These are phyloP conservation scores for Oncorhynchus mykiss DNA, from an alignment of 2,113 vertebrate species.

Conservation along the genomic window DNA sequence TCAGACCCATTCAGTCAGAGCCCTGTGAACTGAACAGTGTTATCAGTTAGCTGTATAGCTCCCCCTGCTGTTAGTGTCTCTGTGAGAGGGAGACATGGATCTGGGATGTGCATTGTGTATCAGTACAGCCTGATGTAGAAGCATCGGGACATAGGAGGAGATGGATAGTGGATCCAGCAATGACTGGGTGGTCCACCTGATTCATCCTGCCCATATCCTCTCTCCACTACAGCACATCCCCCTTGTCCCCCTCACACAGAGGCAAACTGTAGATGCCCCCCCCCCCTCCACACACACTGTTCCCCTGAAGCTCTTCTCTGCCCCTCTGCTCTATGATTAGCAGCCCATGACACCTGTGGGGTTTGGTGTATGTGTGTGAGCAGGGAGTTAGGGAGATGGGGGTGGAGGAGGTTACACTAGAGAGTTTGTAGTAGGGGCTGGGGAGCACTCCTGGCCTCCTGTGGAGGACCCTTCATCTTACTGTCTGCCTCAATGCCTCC, in stretches of 20 bases:
- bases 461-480: conserved; percentile 5
- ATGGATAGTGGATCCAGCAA: background rate
- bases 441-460: conserved; percentile 6
- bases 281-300: background rate
- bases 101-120: too few species aligned
- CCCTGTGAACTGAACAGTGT: background rate
- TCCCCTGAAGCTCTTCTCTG: background rate
- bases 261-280: background rate
- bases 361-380: conserved; percentile 3
- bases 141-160: too few species aligned
- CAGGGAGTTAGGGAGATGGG: background rate
- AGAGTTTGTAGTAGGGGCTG: conserved; percentile 1
- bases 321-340: conserved; percentile 32
- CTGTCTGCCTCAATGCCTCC: background rate
- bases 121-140: too few species aligned
- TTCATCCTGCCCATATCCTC: background rate
- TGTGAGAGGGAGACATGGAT: too few species aligned
- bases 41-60: background rate
- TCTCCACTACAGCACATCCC: background rate
- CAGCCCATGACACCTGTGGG: conserved; percentile 28
- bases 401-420: background rate
- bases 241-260: background rate
- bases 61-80: conserved; percentile 9
- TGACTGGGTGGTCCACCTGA: conserved; percentile 14
- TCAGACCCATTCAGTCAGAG: background rate